These are phyloP conservation scores for Mola mola DNA, from an alignment of 2,113 vertebrate genomes.

Conservation along the genomic window DNA sequence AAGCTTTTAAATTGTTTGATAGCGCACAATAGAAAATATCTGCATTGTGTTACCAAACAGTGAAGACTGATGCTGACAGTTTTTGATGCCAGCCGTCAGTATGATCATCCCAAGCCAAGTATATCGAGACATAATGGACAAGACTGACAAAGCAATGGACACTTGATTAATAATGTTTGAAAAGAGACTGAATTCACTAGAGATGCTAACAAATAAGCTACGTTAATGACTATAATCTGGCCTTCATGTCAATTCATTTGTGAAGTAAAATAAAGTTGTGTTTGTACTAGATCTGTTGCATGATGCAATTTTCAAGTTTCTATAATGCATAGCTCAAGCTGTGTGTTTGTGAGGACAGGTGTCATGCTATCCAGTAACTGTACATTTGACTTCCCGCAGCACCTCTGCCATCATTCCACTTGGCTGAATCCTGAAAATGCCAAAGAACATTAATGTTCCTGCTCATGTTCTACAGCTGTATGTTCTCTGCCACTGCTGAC, in stretches of 20 bases:
- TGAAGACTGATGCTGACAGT: slow-evolving; percentile 6
- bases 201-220: too few relatives aligned
- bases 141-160: too few relatives aligned
- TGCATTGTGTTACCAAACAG: slow-evolving; percentile 10
- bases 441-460: slow-evolving; percentile 50
- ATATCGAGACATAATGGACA: too few relatives aligned
- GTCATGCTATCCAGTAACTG: slow-evolving; percentile 21
- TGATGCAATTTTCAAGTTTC: background rate
- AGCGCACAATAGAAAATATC: slow-evolving; percentile 10
- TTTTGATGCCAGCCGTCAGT: slow-evolving; percentile 5
- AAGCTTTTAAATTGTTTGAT: slow-evolving; percentile 11
- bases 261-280: too few relatives aligned
- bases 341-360: slow-evolving; percentile 7
- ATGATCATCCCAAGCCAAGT: too few relatives aligned
- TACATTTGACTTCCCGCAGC: slow-evolving; percentile 9
- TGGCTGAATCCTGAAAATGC: slow-evolving; percentile 42
- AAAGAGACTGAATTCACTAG: too few relatives aligned
- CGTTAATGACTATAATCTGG: too few relatives aligned
- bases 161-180: too few relatives aligned
- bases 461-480: slow-evolving; percentile 37
- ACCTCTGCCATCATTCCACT: slow-evolving; percentile 35
- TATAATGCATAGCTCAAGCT: background rate
- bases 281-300: too few relatives aligned
- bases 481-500: slow-evolving; percentile 36
- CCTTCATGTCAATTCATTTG: too few relatives aligned